These are phyloP conservation scores for Paedocypris micromegethes DNA, from an alignment of 2,797 vertebrate genomes.

Conservation along the genomic window DNA sequence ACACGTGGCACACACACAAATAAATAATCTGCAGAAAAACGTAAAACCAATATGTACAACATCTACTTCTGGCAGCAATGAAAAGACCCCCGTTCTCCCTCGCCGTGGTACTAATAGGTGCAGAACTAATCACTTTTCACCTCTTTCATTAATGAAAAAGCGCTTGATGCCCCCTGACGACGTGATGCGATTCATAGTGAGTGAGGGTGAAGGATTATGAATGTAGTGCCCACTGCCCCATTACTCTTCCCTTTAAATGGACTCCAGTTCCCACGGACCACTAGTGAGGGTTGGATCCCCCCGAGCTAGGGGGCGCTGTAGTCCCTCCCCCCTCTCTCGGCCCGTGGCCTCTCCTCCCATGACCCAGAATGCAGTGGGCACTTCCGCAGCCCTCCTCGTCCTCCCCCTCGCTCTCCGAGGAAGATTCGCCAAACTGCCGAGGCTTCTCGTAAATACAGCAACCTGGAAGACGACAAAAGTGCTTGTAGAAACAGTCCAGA, in stretches of 20 bases:
- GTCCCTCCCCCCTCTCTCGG: conserved; percentile 56
- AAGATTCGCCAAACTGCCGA: conserved; percentile 84
- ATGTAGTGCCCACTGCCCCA: conserved; percentile 43
- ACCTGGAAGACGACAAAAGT: conserved; percentile 60
- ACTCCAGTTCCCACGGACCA: conserved; percentile 12
- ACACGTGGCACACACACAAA: no score
- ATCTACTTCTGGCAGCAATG: not conserved
- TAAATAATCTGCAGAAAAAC: conserved; percentile 40
- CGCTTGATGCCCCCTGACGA: conserved; percentile 35
- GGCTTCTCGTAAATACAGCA: conserved; percentile 94
- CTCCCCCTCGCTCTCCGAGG: conserved; percentile 87
- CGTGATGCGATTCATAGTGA: conserved; percentile 54
- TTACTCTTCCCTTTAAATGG: conserved; percentile 20
- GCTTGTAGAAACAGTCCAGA: not conserved
- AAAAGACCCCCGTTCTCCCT: not conserved
- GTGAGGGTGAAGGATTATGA: conserved; percentile 53
- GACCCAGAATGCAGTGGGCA: conserved; percentile 84
- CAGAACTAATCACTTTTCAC: conserved; percentile 23
- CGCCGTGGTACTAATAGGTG: conserved; percentile 14
- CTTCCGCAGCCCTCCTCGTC: conserved; percentile 86
- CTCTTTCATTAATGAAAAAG: conserved; percentile 31
- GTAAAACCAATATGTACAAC: conserved; percentile 54
- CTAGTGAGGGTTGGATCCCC: conserved; percentile 67
- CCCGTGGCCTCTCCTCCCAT: conserved; percentile 68
- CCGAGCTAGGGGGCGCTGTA: conserved; percentile 64